A percentile compares a stretch with the other conserved stretches of the same genome.
These are phyloP conservation scores for Haplochromis burtoni DNA, from an alignment of 2,113 vertebrate species.

Conservation along the genomic window DNA sequence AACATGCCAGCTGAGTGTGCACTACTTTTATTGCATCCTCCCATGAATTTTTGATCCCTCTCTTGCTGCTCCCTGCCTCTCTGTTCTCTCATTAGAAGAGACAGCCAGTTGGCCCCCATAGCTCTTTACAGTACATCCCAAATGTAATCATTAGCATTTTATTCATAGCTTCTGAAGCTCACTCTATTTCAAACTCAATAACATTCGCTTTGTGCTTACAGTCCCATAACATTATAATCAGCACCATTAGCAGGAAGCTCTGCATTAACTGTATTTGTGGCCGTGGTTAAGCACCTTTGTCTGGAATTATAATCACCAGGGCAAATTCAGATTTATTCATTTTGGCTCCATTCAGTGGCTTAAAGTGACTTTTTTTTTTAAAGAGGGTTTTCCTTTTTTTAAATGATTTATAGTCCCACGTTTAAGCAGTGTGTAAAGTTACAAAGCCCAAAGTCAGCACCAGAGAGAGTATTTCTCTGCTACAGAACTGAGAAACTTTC, in stretches of 20 bases:
- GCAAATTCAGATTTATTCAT: background rate
- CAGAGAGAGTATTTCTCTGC: background rate
- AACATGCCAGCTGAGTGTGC: slow-evolving; percentile 9
- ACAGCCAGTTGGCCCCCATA: slow-evolving; percentile 18
- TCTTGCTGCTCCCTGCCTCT: background rate
- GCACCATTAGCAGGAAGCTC: slow-evolving; percentile 10
- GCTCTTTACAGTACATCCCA: slow-evolving; percentile 40
- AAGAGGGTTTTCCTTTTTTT: background rate
- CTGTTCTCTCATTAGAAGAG: slow-evolving; percentile 49
- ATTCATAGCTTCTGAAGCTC: slow-evolving; percentile 19
- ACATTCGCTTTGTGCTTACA: slow-evolving; percentile 11
- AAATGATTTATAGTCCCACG: background rate
- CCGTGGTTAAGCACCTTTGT: background rate
- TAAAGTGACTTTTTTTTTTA: background rate
- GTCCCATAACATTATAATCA: slow-evolving; percentile 18
- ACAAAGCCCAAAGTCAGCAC: background rate
- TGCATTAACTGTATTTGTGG: background rate
- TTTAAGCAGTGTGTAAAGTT: background rate
- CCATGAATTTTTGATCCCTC: slow-evolving; percentile 40
- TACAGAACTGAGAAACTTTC: background rate
- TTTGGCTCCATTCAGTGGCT: background rate
- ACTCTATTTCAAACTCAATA: slow-evolving; percentile 14
- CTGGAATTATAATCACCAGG: background rate
- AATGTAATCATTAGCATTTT: slow-evolving; percentile 48
- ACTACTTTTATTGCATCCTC: slow-evolving; percentile 14